Conservation (phyloP, 2,797 vertebrate genomes). For the Thamnophis elegans region DNA sequence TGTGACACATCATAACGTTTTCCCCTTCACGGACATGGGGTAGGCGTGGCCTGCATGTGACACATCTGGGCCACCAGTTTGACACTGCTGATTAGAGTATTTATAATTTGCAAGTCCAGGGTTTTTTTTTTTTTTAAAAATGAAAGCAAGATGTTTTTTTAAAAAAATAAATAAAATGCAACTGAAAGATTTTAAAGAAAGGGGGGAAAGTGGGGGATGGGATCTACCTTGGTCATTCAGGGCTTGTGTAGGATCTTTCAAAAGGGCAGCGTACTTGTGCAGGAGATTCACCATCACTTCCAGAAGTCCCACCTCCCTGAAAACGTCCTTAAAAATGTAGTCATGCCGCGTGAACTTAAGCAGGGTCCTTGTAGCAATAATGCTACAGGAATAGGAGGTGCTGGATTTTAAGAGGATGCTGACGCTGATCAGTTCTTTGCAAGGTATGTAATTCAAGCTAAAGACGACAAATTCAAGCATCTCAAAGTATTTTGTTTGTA, state of each 20-base stretch:
- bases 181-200: background rate
- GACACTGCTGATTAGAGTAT: background rate
- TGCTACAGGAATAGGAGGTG: slow-evolving; percentile 89
- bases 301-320: slow-evolving; percentile 95
- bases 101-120: background rate
- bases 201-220: background rate
- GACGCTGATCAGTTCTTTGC: slow-evolving; percentile 97
- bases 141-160: background rate
- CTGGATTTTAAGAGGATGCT: slow-evolving; percentile 95
- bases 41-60: too few relatives aligned
- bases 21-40: too few relatives aligned
- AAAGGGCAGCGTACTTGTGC: slow-evolving; percentile 94
- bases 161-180: background rate
- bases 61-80: too few relatives aligned
- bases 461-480: slow-evolving; percentile 96
- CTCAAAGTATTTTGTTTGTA: slow-evolving; percentile 94
- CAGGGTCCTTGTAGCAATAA: slow-evolving; percentile 87
- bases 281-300: slow-evolving; percentile 97
- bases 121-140: background rate
- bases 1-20: rapidly evolving
- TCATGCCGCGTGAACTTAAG: slow-evolving; percentile 92
- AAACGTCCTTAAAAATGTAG: slow-evolving; percentile 94
- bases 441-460: slow-evolving; percentile 96
- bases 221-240: slow-evolving; percentile 85
- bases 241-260: slow-evolving; percentile 90